Percentiles rank a stretch among this genome's conserved stretches.
Conservation (phyloP, 1,140 invertebrate genomes). For the Meloidogyne floridensis region DNA sequence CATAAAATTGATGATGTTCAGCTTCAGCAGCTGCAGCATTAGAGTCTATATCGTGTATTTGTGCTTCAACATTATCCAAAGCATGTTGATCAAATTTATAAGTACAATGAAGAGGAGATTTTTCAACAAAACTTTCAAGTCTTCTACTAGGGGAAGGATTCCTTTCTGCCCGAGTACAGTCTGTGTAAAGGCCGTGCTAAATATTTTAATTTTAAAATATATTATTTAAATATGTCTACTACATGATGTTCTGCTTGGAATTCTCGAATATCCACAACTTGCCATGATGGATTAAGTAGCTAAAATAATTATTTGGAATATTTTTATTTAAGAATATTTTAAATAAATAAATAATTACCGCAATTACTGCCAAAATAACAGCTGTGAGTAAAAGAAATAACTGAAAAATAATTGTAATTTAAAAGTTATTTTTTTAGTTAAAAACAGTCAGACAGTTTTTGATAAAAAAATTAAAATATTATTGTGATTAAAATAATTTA, state of each 20-base stretch:
- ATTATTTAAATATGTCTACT: slow-evolving; percentile 22
- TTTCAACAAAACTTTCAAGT: slow-evolving; percentile 37
- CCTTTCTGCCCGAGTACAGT: slow-evolving; percentile 58
- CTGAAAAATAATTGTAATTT: not conserved
- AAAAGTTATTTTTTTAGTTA: too few species aligned
- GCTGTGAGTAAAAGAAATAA: slow-evolving; percentile 55
- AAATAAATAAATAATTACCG: slow-evolving; percentile 38
- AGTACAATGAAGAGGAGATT: slow-evolving; percentile 60
- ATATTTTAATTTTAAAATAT: slow-evolving; percentile 27
- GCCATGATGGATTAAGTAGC: slow-evolving; percentile 56
- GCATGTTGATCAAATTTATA: slow-evolving; percentile 63
- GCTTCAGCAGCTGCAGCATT: slow-evolving; percentile 63
- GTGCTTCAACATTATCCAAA: slow-evolving; percentile 56
- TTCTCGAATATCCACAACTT: slow-evolving; percentile 64
- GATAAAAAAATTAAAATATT: too few species aligned
- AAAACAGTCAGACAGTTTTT: too few species aligned
- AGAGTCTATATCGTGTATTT: slow-evolving; percentile 55
- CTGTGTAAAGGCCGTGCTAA: slow-evolving; percentile 63
- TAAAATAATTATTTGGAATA: not conserved
- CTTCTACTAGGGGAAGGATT: slow-evolving; percentile 23
- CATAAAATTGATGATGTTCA: slow-evolving; percentile 64
- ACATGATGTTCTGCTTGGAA: slow-evolving; percentile 63
- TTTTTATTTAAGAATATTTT: not conserved
- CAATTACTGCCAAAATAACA: slow-evolving; percentile 54
- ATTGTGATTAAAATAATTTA: too few species aligned